These are phyloP conservation scores for Artibeus lituratus DNA, from an alignment of 2,797 vertebrate genomes.

Conservation along the genomic window DNA sequence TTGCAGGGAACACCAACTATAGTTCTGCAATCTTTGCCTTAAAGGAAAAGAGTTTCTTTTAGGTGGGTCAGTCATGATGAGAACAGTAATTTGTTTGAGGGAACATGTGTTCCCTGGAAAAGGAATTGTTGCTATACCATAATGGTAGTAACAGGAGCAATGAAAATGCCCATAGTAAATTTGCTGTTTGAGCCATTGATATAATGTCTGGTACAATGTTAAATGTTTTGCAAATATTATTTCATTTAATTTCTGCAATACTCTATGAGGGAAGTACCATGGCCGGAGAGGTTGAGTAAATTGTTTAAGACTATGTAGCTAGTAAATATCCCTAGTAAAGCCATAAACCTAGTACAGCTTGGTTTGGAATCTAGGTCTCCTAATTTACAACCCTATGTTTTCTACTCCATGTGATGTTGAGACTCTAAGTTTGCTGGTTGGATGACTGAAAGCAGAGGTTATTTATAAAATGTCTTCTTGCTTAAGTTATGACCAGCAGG, in stretches of 20 bases:
- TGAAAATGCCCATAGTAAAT: neutral
- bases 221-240: neutral
- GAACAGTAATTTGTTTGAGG: neutral
- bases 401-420: neutral
- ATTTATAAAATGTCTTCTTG: slow-evolving; percentile 28
- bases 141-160: neutral
- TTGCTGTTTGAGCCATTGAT: neutral
- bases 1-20: neutral
- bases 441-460: neutral
- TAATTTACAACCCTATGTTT: neutral
- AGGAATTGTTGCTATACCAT: neutral
- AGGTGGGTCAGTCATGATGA: neutral
- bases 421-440: neutral
- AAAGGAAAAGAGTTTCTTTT: neutral
- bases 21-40: neutral
- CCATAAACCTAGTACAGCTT: neutral
- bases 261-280: neutral
- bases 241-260: neutral
- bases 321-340: neutral
- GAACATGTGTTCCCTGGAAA: neutral
- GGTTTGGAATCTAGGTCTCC: neutral
- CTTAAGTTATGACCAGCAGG: neutral
- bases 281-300: neutral
- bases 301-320: neutral
- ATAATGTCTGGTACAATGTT: neutral